Evolutionary conservation across 2,797 vertebrate species (phyloP).

Genomic region (Onychomys torridus): DNA sequence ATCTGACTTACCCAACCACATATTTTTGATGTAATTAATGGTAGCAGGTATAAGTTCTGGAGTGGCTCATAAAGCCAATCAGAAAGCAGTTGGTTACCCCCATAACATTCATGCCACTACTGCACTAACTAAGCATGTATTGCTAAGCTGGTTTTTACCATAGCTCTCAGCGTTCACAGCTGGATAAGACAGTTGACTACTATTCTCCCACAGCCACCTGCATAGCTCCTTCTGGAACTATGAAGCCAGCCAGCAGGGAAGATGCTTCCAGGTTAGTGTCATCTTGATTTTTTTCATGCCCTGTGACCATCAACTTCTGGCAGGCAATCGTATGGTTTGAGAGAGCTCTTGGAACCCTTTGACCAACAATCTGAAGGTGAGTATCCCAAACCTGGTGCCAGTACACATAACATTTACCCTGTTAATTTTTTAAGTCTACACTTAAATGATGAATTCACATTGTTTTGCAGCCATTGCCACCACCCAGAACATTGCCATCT

Average conservation of each 20-base stretch:
- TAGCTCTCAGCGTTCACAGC: neutral
- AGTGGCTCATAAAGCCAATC: neutral
- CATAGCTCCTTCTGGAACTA: neutral
- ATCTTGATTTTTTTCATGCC: neutral
- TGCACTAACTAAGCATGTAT: neutral
- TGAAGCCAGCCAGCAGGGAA: neutral
- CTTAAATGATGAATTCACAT: neutral
- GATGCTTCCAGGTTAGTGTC: neutral
- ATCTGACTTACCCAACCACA: neutral
- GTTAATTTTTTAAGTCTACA: neutral
- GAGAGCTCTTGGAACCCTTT: neutral
- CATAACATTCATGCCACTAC: neutral
- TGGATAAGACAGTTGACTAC: neutral
- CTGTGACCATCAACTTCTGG: neutral
- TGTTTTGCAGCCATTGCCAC: neutral
- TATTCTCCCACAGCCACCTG: neutral
- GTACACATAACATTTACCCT: neutral
- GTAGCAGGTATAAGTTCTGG: neutral
- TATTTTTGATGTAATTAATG: neutral
- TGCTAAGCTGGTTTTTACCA: neutral
- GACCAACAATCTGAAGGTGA: neutral
- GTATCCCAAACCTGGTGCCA: neutral
- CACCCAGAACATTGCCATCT: neutral
- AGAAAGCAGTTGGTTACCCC: neutral
- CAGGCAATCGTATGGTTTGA: neutral